Percentiles rank a stretch among this genome's conserved stretches.
Conservation (phyloP, 64 coral and sea anemone species). For the Actinia equina region DNA sequence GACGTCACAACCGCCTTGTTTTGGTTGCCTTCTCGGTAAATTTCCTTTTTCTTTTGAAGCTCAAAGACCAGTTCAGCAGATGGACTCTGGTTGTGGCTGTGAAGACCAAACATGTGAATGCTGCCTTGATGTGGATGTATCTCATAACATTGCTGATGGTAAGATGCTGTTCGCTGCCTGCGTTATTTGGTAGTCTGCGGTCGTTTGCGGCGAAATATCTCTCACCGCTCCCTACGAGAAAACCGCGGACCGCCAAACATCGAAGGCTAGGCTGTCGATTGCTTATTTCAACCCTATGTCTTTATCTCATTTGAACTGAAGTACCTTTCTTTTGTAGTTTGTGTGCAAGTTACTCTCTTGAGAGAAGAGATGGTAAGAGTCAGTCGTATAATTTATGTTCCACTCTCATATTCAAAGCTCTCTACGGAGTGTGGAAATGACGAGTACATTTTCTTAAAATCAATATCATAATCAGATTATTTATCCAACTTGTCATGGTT, state of each 20-base stretch:
- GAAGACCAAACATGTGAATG: neutral
- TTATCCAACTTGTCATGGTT: no score
- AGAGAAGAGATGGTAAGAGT: neutral
- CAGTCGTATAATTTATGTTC: no score
- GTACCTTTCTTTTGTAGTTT: neutral
- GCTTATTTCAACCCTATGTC: no score
- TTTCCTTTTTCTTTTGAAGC: neutral
- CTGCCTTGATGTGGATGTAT: neutral
- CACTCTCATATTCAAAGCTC: no score
- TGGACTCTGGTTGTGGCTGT: neutral
- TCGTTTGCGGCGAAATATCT: no score
- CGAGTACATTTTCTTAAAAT: no score
- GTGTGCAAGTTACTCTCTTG: conserved; percentile 5
- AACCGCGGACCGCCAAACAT: no score
- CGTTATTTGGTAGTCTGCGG: neutral
- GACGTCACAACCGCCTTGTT: neutral
- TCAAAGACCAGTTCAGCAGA: neutral
- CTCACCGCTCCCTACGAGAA: no score
- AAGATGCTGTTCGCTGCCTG: neutral
- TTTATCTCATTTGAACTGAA: neutral
- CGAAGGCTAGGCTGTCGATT: neutral
- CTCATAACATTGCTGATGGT: neutral
- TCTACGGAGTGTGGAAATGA: no score
- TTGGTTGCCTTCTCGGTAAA: no score
- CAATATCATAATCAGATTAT: no score